Evolutionary conservation across 2,113 vertebrate species (phyloP).

Genomic region (crab-eating macaque (Macaca fascicularis)): DNA sequence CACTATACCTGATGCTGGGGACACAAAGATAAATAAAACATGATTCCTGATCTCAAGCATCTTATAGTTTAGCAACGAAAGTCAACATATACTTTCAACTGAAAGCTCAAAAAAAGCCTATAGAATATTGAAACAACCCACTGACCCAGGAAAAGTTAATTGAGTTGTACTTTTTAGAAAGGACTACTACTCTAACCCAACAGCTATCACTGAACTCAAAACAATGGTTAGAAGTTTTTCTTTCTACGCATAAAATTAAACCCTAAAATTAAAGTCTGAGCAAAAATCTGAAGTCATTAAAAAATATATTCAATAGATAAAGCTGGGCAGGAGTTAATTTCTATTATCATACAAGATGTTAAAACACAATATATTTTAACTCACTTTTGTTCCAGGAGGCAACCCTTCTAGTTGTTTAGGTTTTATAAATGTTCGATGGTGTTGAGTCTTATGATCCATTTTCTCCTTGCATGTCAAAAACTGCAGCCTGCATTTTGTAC

Average conservation of each 20-base stretch:
- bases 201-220: not conserved
- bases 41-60: constrained; percentile 29
- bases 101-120: constrained; percentile 7
- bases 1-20: not conserved
- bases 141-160: not conserved
- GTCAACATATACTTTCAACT: not conserved
- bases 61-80: constrained; percentile 6
- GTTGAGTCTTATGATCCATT: constrained; percentile 94
- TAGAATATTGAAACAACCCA: constrained; percentile 26
- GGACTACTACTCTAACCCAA: constrained; percentile 3
- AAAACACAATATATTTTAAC: constrained; percentile 38
- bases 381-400: constrained; percentile 97
- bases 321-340: constrained; percentile 14
- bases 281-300: constrained; percentile 9
- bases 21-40: constrained; percentile 56
- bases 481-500: constrained; percentile 96
- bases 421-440: constrained; percentile 96
- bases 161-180: constrained; percentile 33
- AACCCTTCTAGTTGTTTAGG: constrained; percentile 95
- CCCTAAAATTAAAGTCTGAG: constrained; percentile 39
- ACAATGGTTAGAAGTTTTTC: not conserved
- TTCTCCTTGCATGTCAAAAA: constrained; percentile 97
- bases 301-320: constrained; percentile 19
- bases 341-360: constrained; percentile 35
- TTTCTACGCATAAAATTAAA: constrained; percentile 8